Evolutionary conservation across 2,797 vertebrate genomes (phyloP).

Genomic region (Enteromius argenteus): DNA sequence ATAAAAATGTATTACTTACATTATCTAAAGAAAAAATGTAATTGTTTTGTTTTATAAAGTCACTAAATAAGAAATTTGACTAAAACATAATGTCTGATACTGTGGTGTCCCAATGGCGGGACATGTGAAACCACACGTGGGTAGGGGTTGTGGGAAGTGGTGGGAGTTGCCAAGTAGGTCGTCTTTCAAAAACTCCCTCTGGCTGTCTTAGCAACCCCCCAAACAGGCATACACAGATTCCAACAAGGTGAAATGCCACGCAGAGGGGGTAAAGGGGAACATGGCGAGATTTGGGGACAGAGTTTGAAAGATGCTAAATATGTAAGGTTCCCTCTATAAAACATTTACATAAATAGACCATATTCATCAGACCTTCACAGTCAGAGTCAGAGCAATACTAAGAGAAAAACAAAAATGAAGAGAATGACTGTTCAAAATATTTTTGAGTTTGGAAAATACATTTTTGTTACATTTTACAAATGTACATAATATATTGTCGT

Average conservation of each 20-base stretch:
- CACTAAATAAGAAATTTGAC: background rate
- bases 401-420: background rate
- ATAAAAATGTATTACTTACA: background rate
- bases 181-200: slow-evolving; percentile 53
- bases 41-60: background rate
- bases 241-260: slow-evolving; percentile 21
- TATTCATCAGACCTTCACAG: background rate
- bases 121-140: slow-evolving; percentile 57
- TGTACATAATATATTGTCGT: background rate
- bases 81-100: background rate
- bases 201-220: slow-evolving; percentile 55
- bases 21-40: background rate
- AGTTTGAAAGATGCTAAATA: background rate
- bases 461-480: background rate
- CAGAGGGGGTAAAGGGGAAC: background rate
- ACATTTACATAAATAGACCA: background rate
- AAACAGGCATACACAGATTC: slow-evolving; percentile 58
- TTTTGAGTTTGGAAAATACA: background rate
- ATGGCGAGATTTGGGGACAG: background rate
- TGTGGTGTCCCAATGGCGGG: slow-evolving; percentile 50
- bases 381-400: background rate
- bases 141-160: slow-evolving; percentile 40
- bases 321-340: background rate
- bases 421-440: background rate
- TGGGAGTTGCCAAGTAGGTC: slow-evolving; percentile 51